A percentile compares a stretch with the other conserved stretches of the same genome.
Evolutionary conservation across 2,113 vertebrate species (phyloP).

Genomic region (Cyanistes caeruleus): DNA sequence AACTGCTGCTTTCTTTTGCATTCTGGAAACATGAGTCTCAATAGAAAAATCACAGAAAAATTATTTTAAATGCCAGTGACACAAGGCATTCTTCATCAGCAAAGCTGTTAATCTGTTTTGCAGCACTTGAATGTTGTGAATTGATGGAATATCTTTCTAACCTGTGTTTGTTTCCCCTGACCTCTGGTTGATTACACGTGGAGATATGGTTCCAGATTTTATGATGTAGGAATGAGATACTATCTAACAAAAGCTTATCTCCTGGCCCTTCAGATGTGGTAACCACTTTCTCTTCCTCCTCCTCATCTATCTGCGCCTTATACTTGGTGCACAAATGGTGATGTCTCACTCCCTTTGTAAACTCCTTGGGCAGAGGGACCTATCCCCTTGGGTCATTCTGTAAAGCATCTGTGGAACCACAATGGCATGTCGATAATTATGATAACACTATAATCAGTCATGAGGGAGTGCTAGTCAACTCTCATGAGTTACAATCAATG

Average conservation of each 20-base stretch:
- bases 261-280: background rate
- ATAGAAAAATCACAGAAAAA: background rate
- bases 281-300: background rate
- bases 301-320: background rate
- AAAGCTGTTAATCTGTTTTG: background rate
- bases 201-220: conserved; percentile 9
- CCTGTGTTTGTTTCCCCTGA: background rate
- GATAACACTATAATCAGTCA: conserved; percentile 31
- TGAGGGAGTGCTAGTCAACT: background rate
- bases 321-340: background rate
- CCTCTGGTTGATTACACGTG: background rate
- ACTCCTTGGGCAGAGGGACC: background rate
- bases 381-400: background rate
- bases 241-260: background rate
- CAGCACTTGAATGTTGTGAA: background rate
- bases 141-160: background rate
- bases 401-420: conserved; percentile 24
- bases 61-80: background rate
- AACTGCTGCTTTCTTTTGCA: background rate
- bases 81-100: background rate
- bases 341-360: background rate
- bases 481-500: conserved; percentile 29
- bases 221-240: background rate
- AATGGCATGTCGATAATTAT: conserved; percentile 14
- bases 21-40: background rate